phyloP scores from a whole-genome alignment of 2,888 invertebrate genomes.

The Limenitis camilla region DNA sequence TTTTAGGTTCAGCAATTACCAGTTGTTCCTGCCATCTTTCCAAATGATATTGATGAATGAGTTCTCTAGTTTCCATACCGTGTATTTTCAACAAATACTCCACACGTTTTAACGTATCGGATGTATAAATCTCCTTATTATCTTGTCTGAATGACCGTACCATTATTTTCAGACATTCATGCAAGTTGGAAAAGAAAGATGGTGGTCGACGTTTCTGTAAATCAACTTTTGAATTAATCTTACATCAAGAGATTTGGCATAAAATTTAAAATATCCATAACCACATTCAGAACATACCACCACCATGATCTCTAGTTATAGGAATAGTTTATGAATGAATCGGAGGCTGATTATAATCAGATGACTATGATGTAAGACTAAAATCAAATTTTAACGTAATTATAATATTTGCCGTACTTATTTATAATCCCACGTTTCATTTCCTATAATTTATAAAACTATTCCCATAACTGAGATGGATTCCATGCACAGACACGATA shows the following conservation, averaged over 20 bases:
- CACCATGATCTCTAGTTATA: conserved; percentile 15
- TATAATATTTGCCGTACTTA: too few species aligned
- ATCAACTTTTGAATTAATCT: neutral
- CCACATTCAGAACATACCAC: conserved; percentile 11
- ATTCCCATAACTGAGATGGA: too few species aligned
- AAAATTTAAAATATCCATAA: conserved; percentile 6
- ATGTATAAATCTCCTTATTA: conserved; percentile 69
- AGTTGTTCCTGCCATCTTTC: conserved; percentile 81
- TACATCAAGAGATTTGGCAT: neutral
- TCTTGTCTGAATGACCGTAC: conserved; percentile 90
- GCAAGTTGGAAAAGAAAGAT: conserved; percentile 92
- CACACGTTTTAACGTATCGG: conserved; percentile 78
- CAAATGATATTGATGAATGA: conserved; percentile 88
- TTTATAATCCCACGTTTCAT: too few species aligned
- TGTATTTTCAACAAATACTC: conserved; percentile 85
- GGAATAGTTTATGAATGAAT: neutral
- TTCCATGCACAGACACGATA: too few species aligned
- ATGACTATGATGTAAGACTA: too few species aligned
- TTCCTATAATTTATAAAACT: too few species aligned
- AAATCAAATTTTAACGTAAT: too few species aligned
- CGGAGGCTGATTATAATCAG: too few species aligned
- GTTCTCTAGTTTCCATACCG: conserved; percentile 88
- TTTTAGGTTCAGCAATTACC: conserved; percentile 74
- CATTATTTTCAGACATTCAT: conserved; percentile 89
- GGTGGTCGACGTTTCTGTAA: conserved; percentile 90